Conservation (phyloP, 64 coral and sea anemone genomes). For the Stichodactyla helianthus region DNA sequence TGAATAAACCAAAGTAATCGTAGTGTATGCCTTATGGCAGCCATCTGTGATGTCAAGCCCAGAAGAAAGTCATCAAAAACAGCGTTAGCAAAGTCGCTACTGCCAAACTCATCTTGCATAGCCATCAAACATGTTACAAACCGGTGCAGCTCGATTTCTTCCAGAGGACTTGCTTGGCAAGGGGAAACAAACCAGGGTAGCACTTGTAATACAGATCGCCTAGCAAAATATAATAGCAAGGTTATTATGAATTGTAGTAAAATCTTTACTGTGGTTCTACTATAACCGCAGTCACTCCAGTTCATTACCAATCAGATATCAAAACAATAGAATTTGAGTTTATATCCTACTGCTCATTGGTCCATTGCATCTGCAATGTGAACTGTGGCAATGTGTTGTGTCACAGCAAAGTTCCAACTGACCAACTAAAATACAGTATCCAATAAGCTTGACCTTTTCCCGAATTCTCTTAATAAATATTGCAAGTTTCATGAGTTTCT, state of each 20-base stretch:
- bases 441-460: too few relatives aligned
- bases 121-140: conserved; percentile 54
- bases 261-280: too few relatives aligned
- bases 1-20: conserved; percentile 76
- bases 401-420: too few relatives aligned
- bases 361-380: too few relatives aligned
- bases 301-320: too few relatives aligned
- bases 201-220: conserved; percentile 43
- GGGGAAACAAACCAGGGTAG: conserved; percentile 66
- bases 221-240: conserved; percentile 6
- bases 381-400: too few relatives aligned
- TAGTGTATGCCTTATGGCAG: conserved; percentile 72
- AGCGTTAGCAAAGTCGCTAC: conserved; percentile 72
- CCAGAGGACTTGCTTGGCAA: conserved; percentile 63
- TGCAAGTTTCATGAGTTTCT: too few relatives aligned
- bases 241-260: background rate
- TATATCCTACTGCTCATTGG: too few relatives aligned
- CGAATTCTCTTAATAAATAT: too few relatives aligned
- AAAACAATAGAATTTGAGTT: too few relatives aligned
- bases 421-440: too few relatives aligned
- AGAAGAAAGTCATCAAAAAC: conserved; percentile 95
- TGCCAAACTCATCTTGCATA: conserved; percentile 81
- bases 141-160: conserved; percentile 81
- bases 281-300: too few relatives aligned
- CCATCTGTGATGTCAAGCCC: conserved; percentile 59